Evolutionary conservation across 2,797 vertebrate genomes (phyloP).

Genomic region (Phylloscopus collybita): DNA sequence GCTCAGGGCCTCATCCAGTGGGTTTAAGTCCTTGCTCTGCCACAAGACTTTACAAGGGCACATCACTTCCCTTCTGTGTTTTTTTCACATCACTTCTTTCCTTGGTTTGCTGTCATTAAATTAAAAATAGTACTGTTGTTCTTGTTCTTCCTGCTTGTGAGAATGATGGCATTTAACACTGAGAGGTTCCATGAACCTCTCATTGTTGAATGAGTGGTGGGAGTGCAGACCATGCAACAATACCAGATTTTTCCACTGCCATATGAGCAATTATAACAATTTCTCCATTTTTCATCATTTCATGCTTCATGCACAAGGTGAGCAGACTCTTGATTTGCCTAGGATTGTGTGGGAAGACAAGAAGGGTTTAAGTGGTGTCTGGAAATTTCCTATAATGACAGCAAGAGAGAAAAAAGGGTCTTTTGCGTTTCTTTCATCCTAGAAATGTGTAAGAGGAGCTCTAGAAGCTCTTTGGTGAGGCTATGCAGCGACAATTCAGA

Average conservation of each 20-base stretch:
- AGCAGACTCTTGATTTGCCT: neutral
- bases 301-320: neutral
- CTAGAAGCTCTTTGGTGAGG: neutral
- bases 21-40: neutral
- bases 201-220: neutral
- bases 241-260: neutral
- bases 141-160: neutral
- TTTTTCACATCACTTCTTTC: neutral
- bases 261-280: neutral
- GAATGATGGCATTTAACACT: neutral
- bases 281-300: slow-evolving; percentile 6
- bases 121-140: neutral
- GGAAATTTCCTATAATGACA: neutral
- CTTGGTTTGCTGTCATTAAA: neutral
- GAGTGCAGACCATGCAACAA: neutral
- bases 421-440: neutral
- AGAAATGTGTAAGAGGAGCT: neutral
- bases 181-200: neutral
- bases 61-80: neutral
- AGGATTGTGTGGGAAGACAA: neutral
- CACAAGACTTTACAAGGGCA: neutral
- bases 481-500: rapidly evolving
- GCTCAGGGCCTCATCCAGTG: neutral
- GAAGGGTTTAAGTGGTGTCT: neutral
- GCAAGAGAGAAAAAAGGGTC: neutral